Percentiles rank a stretch among this genome's conserved stretches.
These are phyloP conservation scores for Cephalopterus ornatus DNA, from an alignment of 2,113 vertebrate genomes.

Conservation along the genomic window DNA sequence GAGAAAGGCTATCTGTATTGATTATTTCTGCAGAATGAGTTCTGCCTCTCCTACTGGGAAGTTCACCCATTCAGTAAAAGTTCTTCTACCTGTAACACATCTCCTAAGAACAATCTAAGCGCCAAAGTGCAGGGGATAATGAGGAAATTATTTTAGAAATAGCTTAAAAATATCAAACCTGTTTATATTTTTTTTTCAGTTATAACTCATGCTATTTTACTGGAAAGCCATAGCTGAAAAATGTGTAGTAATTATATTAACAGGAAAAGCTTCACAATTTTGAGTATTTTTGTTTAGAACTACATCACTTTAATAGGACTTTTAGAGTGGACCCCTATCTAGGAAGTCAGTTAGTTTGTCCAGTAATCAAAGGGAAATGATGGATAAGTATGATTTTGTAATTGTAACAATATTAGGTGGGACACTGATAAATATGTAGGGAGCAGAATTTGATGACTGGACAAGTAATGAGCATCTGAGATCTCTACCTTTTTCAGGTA, in stretches of 20 bases:
- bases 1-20: not conserved
- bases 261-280: not conserved
- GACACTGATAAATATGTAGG: not conserved
- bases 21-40: not conserved
- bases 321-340: not conserved
- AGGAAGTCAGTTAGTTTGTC: not conserved
- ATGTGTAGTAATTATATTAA: not conserved
- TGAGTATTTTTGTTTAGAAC: not conserved
- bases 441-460: not conserved
- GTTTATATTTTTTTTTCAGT: not conserved
- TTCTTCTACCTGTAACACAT: not conserved
- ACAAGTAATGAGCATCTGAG: not conserved
- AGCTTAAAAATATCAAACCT: rapidly evolving
- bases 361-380: not conserved
- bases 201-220: not conserved
- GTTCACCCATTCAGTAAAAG: not conserved
- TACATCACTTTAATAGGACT: not conserved
- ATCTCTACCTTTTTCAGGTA: not conserved
- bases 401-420: not conserved
- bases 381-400: not conserved
- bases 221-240: not conserved
- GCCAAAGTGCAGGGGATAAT: not conserved
- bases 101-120: not conserved
- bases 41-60: not conserved
- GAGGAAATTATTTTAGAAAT: not conserved